Evolutionary conservation across 1,140 invertebrate species (phyloP), one percentile per base, ranked within the genome.

Genomic region (Helicoverpa armigera): DNA sequence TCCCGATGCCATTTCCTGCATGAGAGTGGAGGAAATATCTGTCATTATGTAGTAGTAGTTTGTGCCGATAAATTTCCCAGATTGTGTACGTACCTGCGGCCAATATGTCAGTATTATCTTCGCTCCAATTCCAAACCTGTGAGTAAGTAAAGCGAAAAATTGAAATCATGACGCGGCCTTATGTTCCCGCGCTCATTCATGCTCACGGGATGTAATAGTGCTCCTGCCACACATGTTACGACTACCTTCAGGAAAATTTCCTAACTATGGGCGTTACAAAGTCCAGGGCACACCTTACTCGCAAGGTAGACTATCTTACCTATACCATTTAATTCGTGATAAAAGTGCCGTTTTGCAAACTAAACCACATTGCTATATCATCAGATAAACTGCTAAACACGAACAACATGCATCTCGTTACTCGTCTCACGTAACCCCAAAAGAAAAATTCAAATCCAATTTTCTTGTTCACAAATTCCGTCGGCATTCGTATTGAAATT

Each of bases 381-480:
- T 43, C 35, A 43, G 35, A 43, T 23, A 43, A 43, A 43, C 35
- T 43, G 23, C 23, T 61, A 14, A 61, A 61, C 3, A 61, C 7
- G 5, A 65, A 7, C 29, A 29, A 48, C 63, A 65, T 65, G 31
- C 35, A 48, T 43, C 63, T 48, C 35, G 29, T 35, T 31, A 16
- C 63, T 23, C 14, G 63, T 13, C 43, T 65, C 43, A 48, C 35
- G 35, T 65, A 65, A 65, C 35, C 63, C 31, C 29, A 65, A 48
- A 48, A 65, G 35, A 65, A 65, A 65, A 65, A 65, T 31, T 65
- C 31, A 48, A 65, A 65, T 65, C 35, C 35, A 35, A 65, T 65
- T 65, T 65, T 65, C 63, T 43, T 65, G 11, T 69, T 69, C 65
- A 69, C 65, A 51, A 51, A 65, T 65, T 65, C 63, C 63, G 35